Evolutionary conservation across 2,888 invertebrate species (phyloP).

Genomic region (Spicauda simplicius): DNA sequence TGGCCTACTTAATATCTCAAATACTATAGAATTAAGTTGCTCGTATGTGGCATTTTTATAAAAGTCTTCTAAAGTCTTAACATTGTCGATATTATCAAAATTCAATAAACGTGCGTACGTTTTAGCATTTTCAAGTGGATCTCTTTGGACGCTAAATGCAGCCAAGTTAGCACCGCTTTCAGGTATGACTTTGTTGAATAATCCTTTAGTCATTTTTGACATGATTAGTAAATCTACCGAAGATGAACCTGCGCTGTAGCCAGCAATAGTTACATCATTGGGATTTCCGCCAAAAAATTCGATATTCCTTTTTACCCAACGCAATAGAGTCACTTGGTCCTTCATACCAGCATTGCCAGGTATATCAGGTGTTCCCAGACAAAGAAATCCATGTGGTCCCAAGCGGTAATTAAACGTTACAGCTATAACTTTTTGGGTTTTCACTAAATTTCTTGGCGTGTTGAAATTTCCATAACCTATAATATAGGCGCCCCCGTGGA

Average conservation of each 20-base stretch:
- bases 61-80: slow-evolving; percentile 39
- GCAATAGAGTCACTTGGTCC: slow-evolving; percentile 60
- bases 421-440: slow-evolving; percentile 50
- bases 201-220: slow-evolving; percentile 52
- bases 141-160: slow-evolving; percentile 51
- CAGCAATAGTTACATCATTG: slow-evolving; percentile 54
- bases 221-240: slow-evolving; percentile 59
- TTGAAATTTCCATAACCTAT: slow-evolving; percentile 55
- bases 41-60: slow-evolving; percentile 48
- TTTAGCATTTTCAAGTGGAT: slow-evolving; percentile 58
- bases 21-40: slow-evolving; percentile 42
- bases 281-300: slow-evolving; percentile 62
- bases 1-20: slow-evolving; percentile 36
- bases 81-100: slow-evolving; percentile 49
- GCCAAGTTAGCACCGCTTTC: slow-evolving; percentile 57
- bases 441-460: slow-evolving; percentile 46
- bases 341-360: slow-evolving; percentile 72
- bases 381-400: slow-evolving; percentile 57
- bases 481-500: slow-evolving; percentile 72
- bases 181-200: slow-evolving; percentile 60
- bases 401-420: slow-evolving; percentile 64
- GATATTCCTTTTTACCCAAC: slow-evolving; percentile 52
- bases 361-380: slow-evolving; percentile 57
- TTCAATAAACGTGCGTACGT: slow-evolving; percentile 42
- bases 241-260: slow-evolving; percentile 60